Base-by-base conservation (phyloP, 2,113 vertebrate genomes). In the Pangasianodon hypophthalmus region DNA sequence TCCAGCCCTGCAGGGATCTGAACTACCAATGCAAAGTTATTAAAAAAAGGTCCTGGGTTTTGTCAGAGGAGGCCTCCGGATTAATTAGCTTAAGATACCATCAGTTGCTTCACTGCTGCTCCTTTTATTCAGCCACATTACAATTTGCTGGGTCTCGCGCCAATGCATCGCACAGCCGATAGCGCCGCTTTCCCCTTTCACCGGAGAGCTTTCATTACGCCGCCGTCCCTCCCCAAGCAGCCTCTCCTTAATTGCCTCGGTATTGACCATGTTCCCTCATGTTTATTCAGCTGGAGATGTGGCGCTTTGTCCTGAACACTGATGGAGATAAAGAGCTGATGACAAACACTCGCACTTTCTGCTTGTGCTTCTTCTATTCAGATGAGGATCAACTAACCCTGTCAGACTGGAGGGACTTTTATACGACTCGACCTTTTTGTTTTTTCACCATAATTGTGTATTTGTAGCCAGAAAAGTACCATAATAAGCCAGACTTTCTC, bases 201-300 rank as follows among this genome's bases (percentile, higher is more conserved):
- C 77, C 80, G 54, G 58, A 85, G 87, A 85, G 90, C 84, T 90
- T 92, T 90, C 87, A 90, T 90, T 91, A 86, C 16, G n/a, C n/a
- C 75, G 14, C 52, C 46, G 79, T 56, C 67, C 60, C 83, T 87
- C 87, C 87, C 81, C 11, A 84, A 80, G 46, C 58, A 44, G 87
- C 84, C 80, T 9, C n/a, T 24, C 50, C 87, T 90, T 85, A 84
- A 92, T 92, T 88, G 90, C 48, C 89, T 89, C 44, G 83, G 81
- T 90, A 92, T 92, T 89, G 92, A 90, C 90, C 80, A 37, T 73
- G 75, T 52, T 91, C 89, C 87, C 84, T 91, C 90, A 91, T 92
- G 92, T 92, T 92, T 91, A 91, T 92, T 92, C 89, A 92, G 87
- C 81, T 89, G 89, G 82, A 90, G 87, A 67, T 85, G 87, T 85